Percentiles rank a stretch among this genome's conserved stretches.
Evolutionary conservation across 2,113 vertebrate genomes (phyloP).

Genomic region (Podarcis cretensis): DNA sequence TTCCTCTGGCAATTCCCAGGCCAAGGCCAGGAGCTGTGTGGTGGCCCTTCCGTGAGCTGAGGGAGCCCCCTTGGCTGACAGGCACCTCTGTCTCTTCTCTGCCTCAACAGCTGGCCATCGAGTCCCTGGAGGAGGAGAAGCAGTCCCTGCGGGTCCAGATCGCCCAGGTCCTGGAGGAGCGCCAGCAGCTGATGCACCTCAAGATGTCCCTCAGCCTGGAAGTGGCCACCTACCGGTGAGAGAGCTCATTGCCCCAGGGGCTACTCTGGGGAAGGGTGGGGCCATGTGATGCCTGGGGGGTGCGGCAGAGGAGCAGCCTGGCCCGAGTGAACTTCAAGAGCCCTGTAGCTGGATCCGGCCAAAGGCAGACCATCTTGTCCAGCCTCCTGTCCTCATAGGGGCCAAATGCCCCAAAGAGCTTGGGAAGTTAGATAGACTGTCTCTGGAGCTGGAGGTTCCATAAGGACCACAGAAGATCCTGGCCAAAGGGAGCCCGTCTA

Average conservation of each 20-base stretch:
- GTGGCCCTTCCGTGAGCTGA: background rate
- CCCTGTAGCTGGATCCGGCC: too few relatives aligned
- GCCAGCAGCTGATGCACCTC: constrained; percentile 77
- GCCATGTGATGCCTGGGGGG: background rate
- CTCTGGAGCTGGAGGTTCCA: too few relatives aligned
- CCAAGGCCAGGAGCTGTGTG: too few relatives aligned
- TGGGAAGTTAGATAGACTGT: too few relatives aligned
- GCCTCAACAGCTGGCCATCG: constrained; percentile 66
- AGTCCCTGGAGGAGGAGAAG: constrained; percentile 80
- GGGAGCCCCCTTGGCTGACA: too few relatives aligned
- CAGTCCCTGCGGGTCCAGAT: constrained; percentile 73
- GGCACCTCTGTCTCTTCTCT: background rate
- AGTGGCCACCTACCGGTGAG: constrained; percentile 80
- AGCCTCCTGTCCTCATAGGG: too few relatives aligned
- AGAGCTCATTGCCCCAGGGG: background rate
- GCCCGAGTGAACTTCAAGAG: too few relatives aligned
- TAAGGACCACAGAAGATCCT: too few relatives aligned
- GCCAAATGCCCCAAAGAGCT: too few relatives aligned
- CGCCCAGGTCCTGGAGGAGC: constrained; percentile 76
- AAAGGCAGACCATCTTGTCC: too few relatives aligned
- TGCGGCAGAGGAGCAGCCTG: background rate
- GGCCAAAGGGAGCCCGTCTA: too few relatives aligned
- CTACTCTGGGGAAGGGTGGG: too few relatives aligned
- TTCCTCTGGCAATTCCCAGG: background rate
- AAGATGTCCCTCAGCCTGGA: constrained; percentile 81